Conservation (phyloP, 2,888 invertebrate genomes). For the Trissolcus brochymenae region DNA sequence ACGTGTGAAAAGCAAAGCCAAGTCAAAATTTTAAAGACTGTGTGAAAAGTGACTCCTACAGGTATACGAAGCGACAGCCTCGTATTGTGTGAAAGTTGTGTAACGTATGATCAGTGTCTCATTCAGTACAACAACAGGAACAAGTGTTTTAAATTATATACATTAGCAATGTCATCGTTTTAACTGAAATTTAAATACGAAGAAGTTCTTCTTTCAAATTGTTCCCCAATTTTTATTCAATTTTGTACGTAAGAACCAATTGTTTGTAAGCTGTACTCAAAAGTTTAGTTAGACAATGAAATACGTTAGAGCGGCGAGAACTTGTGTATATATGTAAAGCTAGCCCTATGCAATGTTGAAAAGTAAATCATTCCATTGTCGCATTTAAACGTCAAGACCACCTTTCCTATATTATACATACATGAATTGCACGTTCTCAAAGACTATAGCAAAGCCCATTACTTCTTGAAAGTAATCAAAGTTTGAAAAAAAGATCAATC, state of each 20-base stretch:
- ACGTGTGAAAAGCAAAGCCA: slow-evolving; percentile 67
- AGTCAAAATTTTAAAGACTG: slow-evolving; percentile 62
- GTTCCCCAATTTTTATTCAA: slow-evolving; percentile 6
- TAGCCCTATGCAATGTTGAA: slow-evolving; percentile 20
- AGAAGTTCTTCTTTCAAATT: not conserved
- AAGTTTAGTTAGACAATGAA: slow-evolving; percentile 1
- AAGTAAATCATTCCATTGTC: slow-evolving; percentile 42
- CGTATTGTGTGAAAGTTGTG: slow-evolving; percentile 3
- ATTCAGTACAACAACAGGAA: slow-evolving; percentile 36
- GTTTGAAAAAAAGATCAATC: slow-evolving; percentile 6
- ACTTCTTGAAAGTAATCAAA: slow-evolving; percentile 32
- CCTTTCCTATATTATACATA: not conserved
- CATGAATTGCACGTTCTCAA: too few relatives aligned
- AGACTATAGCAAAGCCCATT: slow-evolving; percentile 16
- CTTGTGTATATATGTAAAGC: slow-evolving; percentile 32
- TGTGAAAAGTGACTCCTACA: not conserved
- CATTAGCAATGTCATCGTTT: not conserved
- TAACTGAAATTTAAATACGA: not conserved
- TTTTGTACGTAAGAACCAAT: not conserved
- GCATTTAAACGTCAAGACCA: slow-evolving; percentile 40
- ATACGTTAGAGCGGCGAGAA: slow-evolving; percentile 10
- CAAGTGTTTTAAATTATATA: slow-evolving; percentile 27
- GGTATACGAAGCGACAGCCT: not conserved
- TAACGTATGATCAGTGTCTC: slow-evolving; percentile 35
- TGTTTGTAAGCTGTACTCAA: slow-evolving; percentile 1